phyloP scores from a whole-genome alignment of 2,888 invertebrate species.

The Temnothorax unifasciatus region DNA sequence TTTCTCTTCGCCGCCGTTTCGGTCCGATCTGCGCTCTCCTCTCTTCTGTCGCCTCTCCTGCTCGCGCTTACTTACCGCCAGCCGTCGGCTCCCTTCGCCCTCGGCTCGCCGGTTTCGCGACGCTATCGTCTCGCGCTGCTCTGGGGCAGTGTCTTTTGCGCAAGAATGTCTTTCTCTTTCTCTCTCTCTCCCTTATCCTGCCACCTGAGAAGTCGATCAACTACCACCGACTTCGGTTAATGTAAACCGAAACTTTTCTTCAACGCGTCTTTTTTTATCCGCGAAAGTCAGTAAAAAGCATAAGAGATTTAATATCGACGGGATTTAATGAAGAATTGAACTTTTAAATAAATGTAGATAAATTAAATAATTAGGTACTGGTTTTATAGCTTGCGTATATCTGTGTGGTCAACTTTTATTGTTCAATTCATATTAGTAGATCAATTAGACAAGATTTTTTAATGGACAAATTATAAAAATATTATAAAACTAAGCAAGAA shows the following conservation, averaged over 20 bases:
- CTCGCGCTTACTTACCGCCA: constrained; percentile 43
- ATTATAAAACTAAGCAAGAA: no score
- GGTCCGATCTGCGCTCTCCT: not conserved
- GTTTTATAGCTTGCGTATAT: no score
- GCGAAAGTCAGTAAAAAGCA: no score
- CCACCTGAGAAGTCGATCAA: not conserved
- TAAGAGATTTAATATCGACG: no score
- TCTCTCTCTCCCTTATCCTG: not conserved
- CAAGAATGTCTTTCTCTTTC: constrained; percentile 17
- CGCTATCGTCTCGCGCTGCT: constrained; percentile 40
- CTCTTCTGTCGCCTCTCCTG: constrained; percentile 9
- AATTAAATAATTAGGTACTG: not conserved
- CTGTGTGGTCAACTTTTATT: no score
- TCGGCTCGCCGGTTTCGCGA: constrained; percentile 41
- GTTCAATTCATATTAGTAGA: no score
- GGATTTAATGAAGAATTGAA: not conserved
- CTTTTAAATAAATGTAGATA: not conserved
- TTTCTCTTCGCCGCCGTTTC: constrained; percentile 45
- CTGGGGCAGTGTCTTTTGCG: constrained; percentile 12
- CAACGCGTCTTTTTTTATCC: not conserved
- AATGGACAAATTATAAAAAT: no score
- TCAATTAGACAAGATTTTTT: no score
- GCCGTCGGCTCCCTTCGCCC: not conserved
- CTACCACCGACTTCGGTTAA: not conserved
- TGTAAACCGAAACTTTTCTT: no score